Evolutionary conservation across 2,888 invertebrate species (phyloP).

Genomic region (Melanchra persicariae): DNA sequence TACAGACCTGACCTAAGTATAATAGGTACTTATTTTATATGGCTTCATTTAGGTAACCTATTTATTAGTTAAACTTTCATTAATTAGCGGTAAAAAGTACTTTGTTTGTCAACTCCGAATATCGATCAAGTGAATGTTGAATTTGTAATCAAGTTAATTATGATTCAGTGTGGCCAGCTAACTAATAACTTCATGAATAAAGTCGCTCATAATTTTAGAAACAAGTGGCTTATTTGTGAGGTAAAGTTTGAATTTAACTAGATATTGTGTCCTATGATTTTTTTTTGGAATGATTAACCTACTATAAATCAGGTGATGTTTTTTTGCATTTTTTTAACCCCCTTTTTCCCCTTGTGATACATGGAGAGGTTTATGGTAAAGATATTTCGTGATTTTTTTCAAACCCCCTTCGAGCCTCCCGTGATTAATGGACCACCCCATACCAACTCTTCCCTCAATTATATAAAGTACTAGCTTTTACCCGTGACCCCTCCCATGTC

Average conservation of each 20-base stretch:
- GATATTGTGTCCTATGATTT: no score
- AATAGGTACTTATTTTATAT: neutral
- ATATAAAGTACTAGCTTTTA: neutral
- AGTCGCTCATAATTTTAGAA: neutral
- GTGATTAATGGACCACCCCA: no score
- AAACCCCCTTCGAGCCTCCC: no score
- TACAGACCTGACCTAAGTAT: neutral
- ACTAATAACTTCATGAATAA: neutral
- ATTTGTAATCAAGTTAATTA: neutral
- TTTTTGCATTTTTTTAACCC: no score
- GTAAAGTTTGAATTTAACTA: no score
- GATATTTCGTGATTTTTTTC: no score
- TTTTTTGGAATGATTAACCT: no score
- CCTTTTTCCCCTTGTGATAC: no score
- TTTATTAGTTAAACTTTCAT: neutral
- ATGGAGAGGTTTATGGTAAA: no score
- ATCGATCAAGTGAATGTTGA: neutral
- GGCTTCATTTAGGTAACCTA: neutral
- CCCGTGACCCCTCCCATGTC: neutral
- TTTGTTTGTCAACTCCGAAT: neutral
- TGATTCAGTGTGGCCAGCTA: neutral
- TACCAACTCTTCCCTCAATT: neutral
- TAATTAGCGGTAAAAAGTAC: neutral
- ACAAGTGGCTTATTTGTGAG: neutral
- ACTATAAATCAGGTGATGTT: no score